Conservation (phyloP, 2,888 invertebrate genomes). For the Prosopocoilus inquinatus region DNA sequence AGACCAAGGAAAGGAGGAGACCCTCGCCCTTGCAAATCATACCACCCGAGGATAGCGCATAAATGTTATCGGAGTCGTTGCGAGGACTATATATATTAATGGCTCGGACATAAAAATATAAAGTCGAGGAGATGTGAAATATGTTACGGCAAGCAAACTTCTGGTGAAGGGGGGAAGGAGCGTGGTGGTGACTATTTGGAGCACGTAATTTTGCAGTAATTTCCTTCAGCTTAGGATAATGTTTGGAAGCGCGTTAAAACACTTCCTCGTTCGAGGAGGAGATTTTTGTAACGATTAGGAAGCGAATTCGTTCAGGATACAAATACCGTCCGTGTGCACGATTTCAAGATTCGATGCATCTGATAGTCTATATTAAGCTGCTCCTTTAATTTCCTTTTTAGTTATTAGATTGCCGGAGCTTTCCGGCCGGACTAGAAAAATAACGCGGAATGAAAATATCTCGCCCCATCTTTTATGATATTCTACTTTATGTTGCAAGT, state of each 20-base stretch:
- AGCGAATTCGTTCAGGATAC: conserved; percentile 2
- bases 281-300: background rate
- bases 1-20: too few species aligned
- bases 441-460: conserved; percentile 21
- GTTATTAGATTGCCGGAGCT: conserved; percentile 28
- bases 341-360: conserved; percentile 1
- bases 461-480: conserved; percentile 21
- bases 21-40: conserved; percentile 24
- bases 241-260: conserved; percentile 2
- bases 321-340: background rate
- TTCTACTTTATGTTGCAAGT: conserved; percentile 22
- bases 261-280: background rate
- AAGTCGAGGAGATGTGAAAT: conserved; percentile 1
- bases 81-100: conserved; percentile 7
- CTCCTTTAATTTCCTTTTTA: conserved; percentile 28
- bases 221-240: conserved; percentile 8
- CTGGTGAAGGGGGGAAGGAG: background rate
- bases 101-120: conserved; percentile 9
- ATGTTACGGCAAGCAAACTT: too few species aligned
- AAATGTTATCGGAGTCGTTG: conserved; percentile 10
- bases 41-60: conserved; percentile 22
- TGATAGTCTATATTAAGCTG: conserved; percentile 25
- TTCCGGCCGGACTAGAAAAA: conserved; percentile 24
- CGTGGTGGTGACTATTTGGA: conserved; percentile 1
- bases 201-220: conserved; percentile 8